A percentile compares a stretch with the other conserved stretches of the same genome.
Conservation (phyloP, 1,140 invertebrate species). For the Dufourea novaeangliae region DNA sequence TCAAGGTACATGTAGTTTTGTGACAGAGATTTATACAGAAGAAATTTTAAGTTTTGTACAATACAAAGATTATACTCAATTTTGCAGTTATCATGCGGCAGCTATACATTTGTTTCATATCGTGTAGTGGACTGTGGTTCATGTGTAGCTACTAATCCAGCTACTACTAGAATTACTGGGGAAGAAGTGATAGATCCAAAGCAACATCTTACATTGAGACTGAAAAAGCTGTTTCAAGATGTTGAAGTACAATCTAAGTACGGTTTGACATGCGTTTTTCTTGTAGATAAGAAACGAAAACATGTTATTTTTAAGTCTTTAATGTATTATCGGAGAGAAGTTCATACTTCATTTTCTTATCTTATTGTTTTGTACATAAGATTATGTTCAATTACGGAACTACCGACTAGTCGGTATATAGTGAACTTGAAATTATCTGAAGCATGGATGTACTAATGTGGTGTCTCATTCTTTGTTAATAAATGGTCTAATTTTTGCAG, state of each 20-base stretch:
- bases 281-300: slow-evolving; percentile 32
- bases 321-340: slow-evolving; percentile 10
- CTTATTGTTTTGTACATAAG: slow-evolving; percentile 34
- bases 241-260: slow-evolving; percentile 97
- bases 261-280: slow-evolving; percentile 60
- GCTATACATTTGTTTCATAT: slow-evolving; percentile 95
- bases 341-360: slow-evolving; percentile 21
- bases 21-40: slow-evolving; percentile 13
- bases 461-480: neutral
- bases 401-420: neutral
- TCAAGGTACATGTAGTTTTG: slow-evolving; percentile 85
- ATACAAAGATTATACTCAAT: slow-evolving; percentile 5
- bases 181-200: slow-evolving; percentile 86
- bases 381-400: neutral
- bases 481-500: slow-evolving; percentile 78
- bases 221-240: slow-evolving; percentile 94
- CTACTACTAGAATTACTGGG: slow-evolving; percentile 83
- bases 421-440: neutral
- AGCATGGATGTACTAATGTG: neutral
- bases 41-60: neutral
- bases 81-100: slow-evolving; percentile 91
- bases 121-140: slow-evolving; percentile 87
- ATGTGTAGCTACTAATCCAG: slow-evolving; percentile 89
- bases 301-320: neutral
- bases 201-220: slow-evolving; percentile 86